Base-by-base conservation (phyloP, 2,888 invertebrate species). In the Coelinius sp. region DNA sequence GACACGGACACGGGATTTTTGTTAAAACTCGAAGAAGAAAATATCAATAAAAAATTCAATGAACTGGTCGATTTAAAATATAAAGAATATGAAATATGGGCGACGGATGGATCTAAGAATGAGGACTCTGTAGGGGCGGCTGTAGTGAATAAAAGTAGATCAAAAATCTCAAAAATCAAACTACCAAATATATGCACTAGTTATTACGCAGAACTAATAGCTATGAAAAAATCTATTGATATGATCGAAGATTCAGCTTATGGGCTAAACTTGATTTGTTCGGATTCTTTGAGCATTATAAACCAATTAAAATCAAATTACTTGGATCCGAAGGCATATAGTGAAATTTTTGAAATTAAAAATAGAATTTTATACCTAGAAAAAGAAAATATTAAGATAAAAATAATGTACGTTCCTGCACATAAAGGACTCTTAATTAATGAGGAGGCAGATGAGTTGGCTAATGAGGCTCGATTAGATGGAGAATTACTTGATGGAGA, bases 371-470 rank as follows among this genome's bases (percentile, higher is more conserved):
- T 27, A 24, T 24, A 44, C 1, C 41, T 72, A 1, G 12, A 62
- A 8, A 17, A 25, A 24, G 6, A 14, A 0, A 20, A 52, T 2
- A 73, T 70, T 10, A 22, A n/a, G 0, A 44, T 76, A 10, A 62
- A 68, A 24, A 38, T 77, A 3, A 59, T 73, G 7, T 76, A 77
- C 75, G 68, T 77, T 10, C 76, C 75, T 0, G 53, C 75, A 1
- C 78, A 78, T 24, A 38, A 31, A 8, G 75, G 76, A 8, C 70
- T 78, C 1, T 10, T 2, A 0, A 71, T 73, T 1, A 77, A 77
- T 64, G 75, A 76, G 44, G 17, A 41, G 0, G 78, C 63, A 3
- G 77, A 76, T 38, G 2, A 7, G 2, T 25, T n/a, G 6, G 76
- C 75, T 0, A 73, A 71, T 25, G 14, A 35, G 0, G 74, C 73